Conservation (phyloP, 2,888 invertebrate genomes). For the Xestobium rufovillosum region DNA sequence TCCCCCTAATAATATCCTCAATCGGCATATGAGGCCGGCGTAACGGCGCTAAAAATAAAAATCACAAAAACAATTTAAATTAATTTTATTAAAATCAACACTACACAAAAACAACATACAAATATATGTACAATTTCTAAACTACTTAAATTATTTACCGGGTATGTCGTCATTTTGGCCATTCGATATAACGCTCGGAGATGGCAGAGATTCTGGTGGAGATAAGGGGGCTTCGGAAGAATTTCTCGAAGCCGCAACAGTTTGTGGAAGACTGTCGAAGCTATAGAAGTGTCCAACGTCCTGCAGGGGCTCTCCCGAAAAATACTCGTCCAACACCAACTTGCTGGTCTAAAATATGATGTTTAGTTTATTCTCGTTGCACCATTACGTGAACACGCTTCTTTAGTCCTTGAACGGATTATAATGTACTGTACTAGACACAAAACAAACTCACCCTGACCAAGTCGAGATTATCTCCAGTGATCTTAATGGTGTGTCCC, state of each 20-base stretch:
- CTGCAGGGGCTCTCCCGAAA: constrained; percentile 45
- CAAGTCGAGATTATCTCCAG: constrained; percentile 75
- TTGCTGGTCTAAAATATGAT: constrained; percentile 74
- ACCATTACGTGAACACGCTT: neutral
- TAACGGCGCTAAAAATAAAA: constrained; percentile 27
- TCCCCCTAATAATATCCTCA: constrained; percentile 37
- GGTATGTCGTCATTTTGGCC: constrained; percentile 24
- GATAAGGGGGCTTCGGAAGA: constrained; percentile 30
- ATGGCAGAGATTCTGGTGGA: constrained; percentile 36
- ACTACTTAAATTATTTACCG: constrained; percentile 24
- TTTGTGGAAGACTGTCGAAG: constrained; percentile 41
- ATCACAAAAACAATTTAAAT: constrained; percentile 15
- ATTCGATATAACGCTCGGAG: constrained; percentile 31
- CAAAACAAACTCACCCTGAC: constrained; percentile 62
- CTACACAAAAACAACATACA: constrained; percentile 5
- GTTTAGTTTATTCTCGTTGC: constrained; percentile 4
- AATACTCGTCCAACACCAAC: constrained; percentile 80
- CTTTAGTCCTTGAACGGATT: neutral
- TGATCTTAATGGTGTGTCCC: constrained; percentile 75
- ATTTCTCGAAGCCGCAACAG: constrained; percentile 31
- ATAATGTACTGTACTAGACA: neutral
- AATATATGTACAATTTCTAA: neutral
- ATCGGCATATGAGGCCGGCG: constrained; percentile 36
- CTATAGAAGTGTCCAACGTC: constrained; percentile 41
- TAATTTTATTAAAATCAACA: constrained; percentile 4